These are phyloP conservation scores for Neuroterus valhalla DNA, from an alignment of 1,140 invertebrate genomes.

Conservation along the genomic window DNA sequence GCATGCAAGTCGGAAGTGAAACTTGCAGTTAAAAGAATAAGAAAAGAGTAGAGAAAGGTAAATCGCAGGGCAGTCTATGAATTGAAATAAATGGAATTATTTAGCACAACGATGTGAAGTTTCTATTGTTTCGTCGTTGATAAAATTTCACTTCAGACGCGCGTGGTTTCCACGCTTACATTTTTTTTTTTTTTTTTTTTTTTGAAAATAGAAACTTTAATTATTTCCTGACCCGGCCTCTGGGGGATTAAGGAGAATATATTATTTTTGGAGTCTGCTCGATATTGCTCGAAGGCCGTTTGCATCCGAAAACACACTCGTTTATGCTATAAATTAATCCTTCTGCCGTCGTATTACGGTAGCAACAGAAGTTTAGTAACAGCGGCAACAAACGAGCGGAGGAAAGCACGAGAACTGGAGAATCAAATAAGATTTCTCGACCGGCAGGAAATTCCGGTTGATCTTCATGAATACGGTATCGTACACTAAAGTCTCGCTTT, in stretches of 20 bases:
- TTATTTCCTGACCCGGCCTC: not conserved
- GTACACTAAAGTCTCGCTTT: not conserved
- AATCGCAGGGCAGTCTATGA: too few relatives aligned
- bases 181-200: too few relatives aligned
- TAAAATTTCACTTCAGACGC: too few relatives aligned
- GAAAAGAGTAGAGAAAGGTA: too few relatives aligned
- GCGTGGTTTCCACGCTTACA: too few relatives aligned
- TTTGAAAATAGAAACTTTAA: not conserved
- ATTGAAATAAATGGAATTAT: too few relatives aligned
- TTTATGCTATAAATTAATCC: conserved; percentile 53
- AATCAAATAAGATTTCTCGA: conserved; percentile 46
- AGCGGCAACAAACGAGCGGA: conserved; percentile 25
- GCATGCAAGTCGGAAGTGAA: too few relatives aligned
- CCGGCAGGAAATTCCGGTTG: conserved; percentile 54
- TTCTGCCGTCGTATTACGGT: conserved; percentile 26
- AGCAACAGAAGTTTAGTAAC: conserved; percentile 19
- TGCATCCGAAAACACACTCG: conserved; percentile 29
- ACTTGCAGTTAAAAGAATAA: too few relatives aligned
- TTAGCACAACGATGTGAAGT: too few relatives aligned
- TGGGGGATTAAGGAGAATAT: not conserved
- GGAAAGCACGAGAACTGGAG: conserved; percentile 23
- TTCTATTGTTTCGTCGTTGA: too few relatives aligned
- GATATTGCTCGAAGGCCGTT: conserved; percentile 24
- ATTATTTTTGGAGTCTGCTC: not conserved
- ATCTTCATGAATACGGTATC: conserved; percentile 41